These are phyloP conservation scores for Gambelia wislizenii DNA, from an alignment of 2,797 vertebrate species.

Conservation along the genomic window DNA sequence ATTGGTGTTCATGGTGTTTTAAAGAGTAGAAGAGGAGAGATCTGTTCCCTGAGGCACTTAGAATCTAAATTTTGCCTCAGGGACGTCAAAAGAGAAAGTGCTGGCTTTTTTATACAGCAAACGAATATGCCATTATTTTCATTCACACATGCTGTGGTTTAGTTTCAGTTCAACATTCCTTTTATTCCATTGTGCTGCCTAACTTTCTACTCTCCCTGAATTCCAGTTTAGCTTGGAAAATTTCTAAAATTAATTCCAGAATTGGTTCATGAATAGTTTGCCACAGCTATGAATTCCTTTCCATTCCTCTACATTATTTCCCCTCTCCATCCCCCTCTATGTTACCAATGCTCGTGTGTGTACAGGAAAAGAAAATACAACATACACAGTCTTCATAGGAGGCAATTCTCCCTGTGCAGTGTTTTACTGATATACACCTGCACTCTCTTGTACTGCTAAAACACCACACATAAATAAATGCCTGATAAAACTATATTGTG, in stretches of 20 bases:
- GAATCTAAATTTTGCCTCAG: not conserved
- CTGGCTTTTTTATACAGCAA: not conserved
- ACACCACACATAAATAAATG: not conserved
- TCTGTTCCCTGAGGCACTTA: not conserved
- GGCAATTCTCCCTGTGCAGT: too few relatives aligned
- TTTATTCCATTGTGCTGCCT: not conserved
- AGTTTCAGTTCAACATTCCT: not conserved
- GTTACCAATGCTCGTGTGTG: too few relatives aligned
- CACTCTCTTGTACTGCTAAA: not conserved
- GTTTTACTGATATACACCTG: not conserved
- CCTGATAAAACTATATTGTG: not conserved
- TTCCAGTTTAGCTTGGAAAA: not conserved
- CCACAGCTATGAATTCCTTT: not conserved
- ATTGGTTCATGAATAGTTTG: not conserved
- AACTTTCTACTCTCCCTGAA: not conserved
- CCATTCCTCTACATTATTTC: not conserved
- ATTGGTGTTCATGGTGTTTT: not conserved
- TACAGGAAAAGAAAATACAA: not conserved
- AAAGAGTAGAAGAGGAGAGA: not conserved
- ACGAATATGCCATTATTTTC: not conserved
- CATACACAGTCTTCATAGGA: not conserved
- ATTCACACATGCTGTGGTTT: not conserved
- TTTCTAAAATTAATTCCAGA: conserved; percentile 1
- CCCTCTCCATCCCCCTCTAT: not conserved
- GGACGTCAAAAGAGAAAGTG: not conserved